These are phyloP conservation scores for Caenorhabditis parvicauda DNA, from an alignment of 2,888 invertebrate genomes.

Conservation along the genomic window DNA sequence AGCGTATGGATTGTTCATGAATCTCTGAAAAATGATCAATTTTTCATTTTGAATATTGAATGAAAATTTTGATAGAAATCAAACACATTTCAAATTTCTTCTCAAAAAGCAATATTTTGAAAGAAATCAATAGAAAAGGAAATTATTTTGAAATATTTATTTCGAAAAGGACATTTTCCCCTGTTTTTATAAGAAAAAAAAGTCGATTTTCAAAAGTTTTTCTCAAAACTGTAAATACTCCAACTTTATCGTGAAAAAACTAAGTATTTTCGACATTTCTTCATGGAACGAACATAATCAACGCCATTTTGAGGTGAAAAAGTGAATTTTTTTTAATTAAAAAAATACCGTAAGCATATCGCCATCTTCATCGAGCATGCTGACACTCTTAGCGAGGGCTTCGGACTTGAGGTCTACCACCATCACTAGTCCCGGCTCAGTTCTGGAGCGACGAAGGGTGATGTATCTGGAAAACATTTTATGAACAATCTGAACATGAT, in stretches of 20 bases:
- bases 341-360: conserved; percentile 64
- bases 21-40: conserved; percentile 66
- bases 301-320: background rate
- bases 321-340: conserved; percentile 6
- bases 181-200: background rate
- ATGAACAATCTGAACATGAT: background rate
- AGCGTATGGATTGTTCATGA: conserved; percentile 75
- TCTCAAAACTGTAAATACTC: background rate
- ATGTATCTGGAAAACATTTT: conserved; percentile 44
- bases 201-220: background rate
- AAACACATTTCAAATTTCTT: background rate
- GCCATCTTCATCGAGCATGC: conserved; percentile 73
- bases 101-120: background rate
- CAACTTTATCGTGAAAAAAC: too few species aligned
- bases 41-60: too few species aligned
- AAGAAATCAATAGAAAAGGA: background rate
- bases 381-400: conserved; percentile 80
- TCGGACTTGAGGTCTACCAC: conserved; percentile 71
- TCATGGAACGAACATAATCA: background rate
- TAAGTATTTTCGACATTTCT: too few species aligned
- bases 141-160: background rate
- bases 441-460: conserved; percentile 68
- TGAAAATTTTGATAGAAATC: too few species aligned
- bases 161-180: background rate
- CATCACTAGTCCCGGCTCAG: conserved; percentile 75